Base-by-base conservation (phyloP, 2,113 vertebrate genomes). In the Pollachius pollachius region DNA sequence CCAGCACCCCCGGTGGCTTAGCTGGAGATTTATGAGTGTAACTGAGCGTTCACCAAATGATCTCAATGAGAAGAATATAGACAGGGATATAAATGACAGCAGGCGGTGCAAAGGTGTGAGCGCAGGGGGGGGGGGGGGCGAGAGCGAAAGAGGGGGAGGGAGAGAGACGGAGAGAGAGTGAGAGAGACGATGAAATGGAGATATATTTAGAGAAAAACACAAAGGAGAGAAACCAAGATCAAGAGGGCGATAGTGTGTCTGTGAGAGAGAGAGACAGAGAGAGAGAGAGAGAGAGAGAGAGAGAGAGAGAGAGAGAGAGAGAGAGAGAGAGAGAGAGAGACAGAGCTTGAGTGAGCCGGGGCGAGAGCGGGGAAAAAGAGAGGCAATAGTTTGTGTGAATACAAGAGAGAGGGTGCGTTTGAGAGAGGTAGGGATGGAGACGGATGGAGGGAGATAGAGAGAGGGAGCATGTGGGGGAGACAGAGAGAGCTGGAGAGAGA, bases 11-110 rank as follows among this genome's bases (percentile, higher is more conserved):
- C 9, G 12, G 30, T 6, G 30, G 30, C 30, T 30, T 4, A 30
- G 30, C 5, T 48, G 41, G 66, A 76, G 71, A 83, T 85, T 61
- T 72, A 74, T 68, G 75, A 72, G 74, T 69, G 66, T 37, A 74
- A 23, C 48, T 18, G 59, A 60, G 67, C 65, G 52, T 82, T 75
- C 64, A 68, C 71, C 80, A 74, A 85, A 85, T 81, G 77, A 74
- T 83, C 83, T 84, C 78, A 79, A 81, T 75, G 72, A 79, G 69
- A 75, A 52, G 25, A 34, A 68, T 17, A 21, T 58, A 81, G 72
- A 68, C 64, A 6, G 65, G 48, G 23, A 56, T 13, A 30, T n/a
- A 17, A 48, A 64, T 77, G 69, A 75, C 65, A 77, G 64, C 73
- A 67, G 74, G 70, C 64, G 18, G 58, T 65, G 16, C 27, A 75